Conservation (phyloP, 2,888 invertebrate genomes). For the Dorcus parallelipipedus region DNA sequence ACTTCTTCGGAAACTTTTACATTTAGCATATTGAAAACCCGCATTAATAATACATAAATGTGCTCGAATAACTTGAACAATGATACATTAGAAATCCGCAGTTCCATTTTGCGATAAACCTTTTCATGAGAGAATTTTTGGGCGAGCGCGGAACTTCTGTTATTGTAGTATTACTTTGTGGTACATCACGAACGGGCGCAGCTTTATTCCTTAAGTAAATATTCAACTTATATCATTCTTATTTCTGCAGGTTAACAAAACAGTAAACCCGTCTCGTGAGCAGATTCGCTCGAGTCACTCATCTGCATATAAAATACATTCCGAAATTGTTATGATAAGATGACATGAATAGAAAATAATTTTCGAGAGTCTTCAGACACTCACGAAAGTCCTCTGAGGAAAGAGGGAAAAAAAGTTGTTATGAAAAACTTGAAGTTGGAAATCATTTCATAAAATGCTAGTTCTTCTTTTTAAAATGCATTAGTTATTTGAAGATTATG, state of each 20-base stretch:
- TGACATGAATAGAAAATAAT: not conserved
- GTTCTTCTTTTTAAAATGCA: too few relatives aligned
- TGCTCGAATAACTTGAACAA: too few relatives aligned
- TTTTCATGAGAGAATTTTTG: not conserved
- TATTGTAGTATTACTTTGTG: not conserved
- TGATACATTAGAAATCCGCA: too few relatives aligned
- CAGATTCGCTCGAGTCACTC: not conserved
- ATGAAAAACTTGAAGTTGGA: too few relatives aligned
- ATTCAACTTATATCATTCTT: slow-evolving; percentile 1
- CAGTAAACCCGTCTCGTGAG: not conserved
- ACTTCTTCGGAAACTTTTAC: too few relatives aligned
- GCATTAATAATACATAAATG: too few relatives aligned
- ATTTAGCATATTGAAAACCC: too few relatives aligned
- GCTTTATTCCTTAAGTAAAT: slow-evolving; percentile 1
- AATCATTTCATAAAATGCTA: too few relatives aligned
- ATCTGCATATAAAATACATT: slow-evolving; percentile 2
- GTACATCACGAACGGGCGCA: not conserved
- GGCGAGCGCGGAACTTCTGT: not conserved
- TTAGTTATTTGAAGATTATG: too few relatives aligned
- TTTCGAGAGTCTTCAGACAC: not conserved
- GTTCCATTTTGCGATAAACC: not conserved
- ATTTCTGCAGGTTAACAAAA: slow-evolving; percentile 2
- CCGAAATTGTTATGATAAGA: not conserved
- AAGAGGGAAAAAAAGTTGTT: too few relatives aligned
- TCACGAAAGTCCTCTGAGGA: too few relatives aligned